A percentile compares a stretch with the other conserved stretches of the same genome.
Evolutionary conservation across 2,797 vertebrate species (phyloP).

Genomic region (Podarcis lilfordi): DNA sequence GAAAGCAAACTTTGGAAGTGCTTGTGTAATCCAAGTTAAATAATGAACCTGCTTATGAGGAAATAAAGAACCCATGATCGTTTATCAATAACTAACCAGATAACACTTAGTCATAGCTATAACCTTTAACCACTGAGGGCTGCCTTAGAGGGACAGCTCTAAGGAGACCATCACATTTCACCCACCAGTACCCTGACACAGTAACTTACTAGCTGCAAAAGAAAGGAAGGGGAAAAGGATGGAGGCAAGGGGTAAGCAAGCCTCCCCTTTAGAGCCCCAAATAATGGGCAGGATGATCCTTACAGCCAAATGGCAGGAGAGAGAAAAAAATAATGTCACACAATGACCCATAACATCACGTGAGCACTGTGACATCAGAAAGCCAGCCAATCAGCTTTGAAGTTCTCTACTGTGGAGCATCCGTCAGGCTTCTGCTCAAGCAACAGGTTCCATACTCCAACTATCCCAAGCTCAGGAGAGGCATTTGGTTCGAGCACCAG

Average conservation of each 20-base stretch:
- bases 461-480: not conserved
- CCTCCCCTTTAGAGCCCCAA: not conserved
- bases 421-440: not conserved
- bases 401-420: not conserved
- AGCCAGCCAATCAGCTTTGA: not conserved
- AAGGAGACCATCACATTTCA: not conserved
- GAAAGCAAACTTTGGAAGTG: not conserved
- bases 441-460: not conserved
- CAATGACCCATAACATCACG: not conserved
- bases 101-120: not conserved
- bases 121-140: not conserved
- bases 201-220: not conserved
- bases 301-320: not conserved
- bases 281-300: not conserved
- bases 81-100: conserved; percentile 24
- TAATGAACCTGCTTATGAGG: not conserved
- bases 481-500: not conserved
- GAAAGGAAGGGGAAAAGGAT: not conserved
- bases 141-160: not conserved
- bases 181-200: not conserved
- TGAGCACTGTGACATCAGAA: conserved; percentile 31
- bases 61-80: not conserved
- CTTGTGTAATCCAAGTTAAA: not conserved
- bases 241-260: not conserved
- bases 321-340: not conserved